Percentiles rank a stretch among this genome's conserved stretches.
Conservation (phyloP, 2,113 vertebrate species). For the Ariopsis seemanni region DNA sequence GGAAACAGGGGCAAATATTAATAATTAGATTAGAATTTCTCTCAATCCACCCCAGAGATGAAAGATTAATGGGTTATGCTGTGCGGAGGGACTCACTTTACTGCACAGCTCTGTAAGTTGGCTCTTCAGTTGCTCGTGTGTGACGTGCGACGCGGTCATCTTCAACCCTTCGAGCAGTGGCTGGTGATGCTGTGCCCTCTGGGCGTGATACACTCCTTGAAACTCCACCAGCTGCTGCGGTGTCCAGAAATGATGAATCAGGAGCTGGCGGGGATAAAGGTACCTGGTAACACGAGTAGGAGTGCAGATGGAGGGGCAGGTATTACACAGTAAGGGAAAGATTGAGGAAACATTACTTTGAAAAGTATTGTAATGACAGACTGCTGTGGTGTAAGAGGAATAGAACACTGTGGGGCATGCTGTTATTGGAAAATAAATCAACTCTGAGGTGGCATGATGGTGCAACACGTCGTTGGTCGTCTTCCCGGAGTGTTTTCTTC, state of each 20-base stretch:
- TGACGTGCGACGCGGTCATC: constrained; percentile 51
- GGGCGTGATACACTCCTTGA: constrained; percentile 72
- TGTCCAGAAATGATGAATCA: constrained; percentile 90
- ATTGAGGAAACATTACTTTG: neutral
- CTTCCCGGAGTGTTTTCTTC: neutral
- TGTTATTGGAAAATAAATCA: neutral
- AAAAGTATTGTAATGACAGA: neutral
- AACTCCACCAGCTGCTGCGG: constrained; percentile 81
- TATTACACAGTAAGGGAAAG: neutral
- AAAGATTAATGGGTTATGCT: neutral
- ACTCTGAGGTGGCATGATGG: neutral
- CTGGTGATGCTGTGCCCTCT: constrained; percentile 66
- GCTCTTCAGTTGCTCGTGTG: constrained; percentile 63
- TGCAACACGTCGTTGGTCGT: neutral
- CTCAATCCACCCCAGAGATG: neutral
- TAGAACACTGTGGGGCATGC: neutral
- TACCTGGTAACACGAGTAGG: constrained; percentile 75
- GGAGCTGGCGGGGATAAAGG: constrained; percentile 87
- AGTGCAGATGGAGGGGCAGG: neutral
- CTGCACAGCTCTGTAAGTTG: constrained; percentile 75
- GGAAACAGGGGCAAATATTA: constrained; percentile 37
- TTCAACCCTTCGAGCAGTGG: constrained; percentile 71
- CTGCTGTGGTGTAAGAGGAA: neutral
- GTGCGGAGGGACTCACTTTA: constrained; percentile 67
- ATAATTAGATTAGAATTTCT: neutral